Base-by-base conservation (phyloP, 2,888 invertebrate species). In the Empis stercorea region DNA sequence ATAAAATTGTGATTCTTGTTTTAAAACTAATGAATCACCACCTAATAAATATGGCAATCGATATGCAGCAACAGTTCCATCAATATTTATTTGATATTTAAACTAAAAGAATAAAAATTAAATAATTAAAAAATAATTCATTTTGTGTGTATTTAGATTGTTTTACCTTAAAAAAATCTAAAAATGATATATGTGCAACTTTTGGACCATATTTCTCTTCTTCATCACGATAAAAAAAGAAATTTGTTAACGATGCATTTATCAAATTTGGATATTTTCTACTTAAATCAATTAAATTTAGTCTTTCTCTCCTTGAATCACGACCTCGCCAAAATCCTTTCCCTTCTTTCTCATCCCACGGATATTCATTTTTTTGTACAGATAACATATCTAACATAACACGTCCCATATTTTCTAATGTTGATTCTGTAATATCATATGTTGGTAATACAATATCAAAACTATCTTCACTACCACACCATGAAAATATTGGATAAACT, bases 61-160 rank as follows among this genome's bases (percentile, higher is more conserved):
- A 67, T 96, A 97, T 0, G 96, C 91, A 16, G 96, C 95, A 14
- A 97, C 96, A 36, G 95, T 92, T 14, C 97, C 97, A 72, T 97
- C 97, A 47, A 97, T 75, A 61, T 84, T 91, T 30, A 97, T 68
- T 71, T 93, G 92, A 68, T 94, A 97, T 72, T 95, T 95, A 65
- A 87, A 91, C 94, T 96, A 72, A 39, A 57, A 59, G 43, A 44
- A 23, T 23, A 23, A 40, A 45, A 39, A 40, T 43, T 38, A 42
- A 46, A 27, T 15, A 42, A n/a, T n/a, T n/a, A n/a, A n/a, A n/a
- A n/a, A n/a, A n/a, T n/a, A n/a, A n/a, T n/a, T n/a, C n/a, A n/a
- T n/a, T n/a, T n/a, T n/a, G n/a, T n/a, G n/a, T n/a, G n/a, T n/a
- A n/a, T n/a, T n/a, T n/a, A n/a, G n/a, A n/a, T n/a, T n/a, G n/a